Conservation (phyloP, 2,888 invertebrate species). For the Lepidocyrtoides sp. region DNA sequence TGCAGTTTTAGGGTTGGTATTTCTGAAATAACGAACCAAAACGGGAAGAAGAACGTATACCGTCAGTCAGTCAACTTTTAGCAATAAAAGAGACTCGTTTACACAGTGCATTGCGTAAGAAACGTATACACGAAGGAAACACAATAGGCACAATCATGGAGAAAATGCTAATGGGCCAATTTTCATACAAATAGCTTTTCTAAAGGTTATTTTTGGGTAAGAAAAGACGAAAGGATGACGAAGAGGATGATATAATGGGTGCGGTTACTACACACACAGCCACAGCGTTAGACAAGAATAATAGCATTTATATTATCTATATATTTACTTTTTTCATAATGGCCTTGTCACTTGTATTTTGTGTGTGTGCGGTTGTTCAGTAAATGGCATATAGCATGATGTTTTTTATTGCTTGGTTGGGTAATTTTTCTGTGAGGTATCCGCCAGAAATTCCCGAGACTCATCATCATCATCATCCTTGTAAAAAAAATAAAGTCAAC, state of each 20-base stretch:
- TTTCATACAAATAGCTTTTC: conserved; percentile 18
- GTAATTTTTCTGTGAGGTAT: conserved; percentile 54
- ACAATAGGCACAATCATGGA: neutral
- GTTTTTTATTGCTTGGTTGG: conserved; percentile 27
- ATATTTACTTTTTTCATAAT: neutral
- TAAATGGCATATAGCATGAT: neutral
- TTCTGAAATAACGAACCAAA: conserved; percentile 7
- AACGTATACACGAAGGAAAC: neutral
- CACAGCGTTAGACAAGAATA: conserved; percentile 8
- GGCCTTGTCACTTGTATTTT: conserved; percentile 31
- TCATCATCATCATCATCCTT: neutral
- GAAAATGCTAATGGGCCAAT: conserved; percentile 76
- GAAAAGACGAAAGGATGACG: neutral
- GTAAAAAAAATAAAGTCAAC: neutral
- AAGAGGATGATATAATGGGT: conserved; percentile 52
- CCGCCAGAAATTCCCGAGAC: conserved; percentile 55
- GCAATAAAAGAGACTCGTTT: conserved; percentile 59
- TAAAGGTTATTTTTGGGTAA: conserved; percentile 64
- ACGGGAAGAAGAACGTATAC: neutral
- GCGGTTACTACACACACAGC: neutral
- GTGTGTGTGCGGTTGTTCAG: neutral
- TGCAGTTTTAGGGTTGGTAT: conserved; percentile 11
- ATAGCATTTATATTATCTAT: neutral
- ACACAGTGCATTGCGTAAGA: neutral
- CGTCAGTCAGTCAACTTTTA: neutral